These are phyloP conservation scores for Acanthosepion lycidas DNA, from an alignment of 2,888 invertebrate species.

Conservation along the genomic window DNA sequence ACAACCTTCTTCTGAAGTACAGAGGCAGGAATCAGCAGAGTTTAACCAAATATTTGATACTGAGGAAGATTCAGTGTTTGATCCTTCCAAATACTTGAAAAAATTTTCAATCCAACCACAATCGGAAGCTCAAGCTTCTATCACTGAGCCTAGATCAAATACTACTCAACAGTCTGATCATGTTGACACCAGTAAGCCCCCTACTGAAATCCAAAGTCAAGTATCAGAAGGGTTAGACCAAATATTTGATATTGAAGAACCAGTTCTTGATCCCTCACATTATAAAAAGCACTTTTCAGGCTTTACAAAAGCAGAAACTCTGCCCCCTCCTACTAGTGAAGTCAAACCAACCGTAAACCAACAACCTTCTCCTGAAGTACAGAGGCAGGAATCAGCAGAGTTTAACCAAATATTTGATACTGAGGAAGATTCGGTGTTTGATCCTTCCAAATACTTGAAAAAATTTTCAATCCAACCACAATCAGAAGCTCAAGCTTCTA, in stretches of 20 bases:
- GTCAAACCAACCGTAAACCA: neutral
- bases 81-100: neutral
- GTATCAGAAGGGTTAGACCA: neutral
- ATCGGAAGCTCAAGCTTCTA: too few relatives aligned
- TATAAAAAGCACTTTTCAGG: neutral
- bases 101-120: too few relatives aligned
- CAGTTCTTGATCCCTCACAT: neutral
- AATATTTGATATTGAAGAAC: neutral
- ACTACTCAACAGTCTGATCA: too few relatives aligned
- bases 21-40: neutral
- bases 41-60: neutral
- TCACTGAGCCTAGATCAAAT: too few relatives aligned
- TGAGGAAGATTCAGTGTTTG: neutral
- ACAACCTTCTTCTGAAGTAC: neutral
- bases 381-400: neutral
- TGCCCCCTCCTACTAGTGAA: neutral
- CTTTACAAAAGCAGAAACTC: neutral
- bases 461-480: too few relatives aligned
- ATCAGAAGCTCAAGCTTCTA: too few relatives aligned
- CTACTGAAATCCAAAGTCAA: neutral
- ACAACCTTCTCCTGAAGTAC: neutral
- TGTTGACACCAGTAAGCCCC: neutral
- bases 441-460: neutral
- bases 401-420: neutral
- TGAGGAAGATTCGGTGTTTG: neutral